These are phyloP conservation scores for Okamejei kenojei DNA, from an alignment of 2,797 vertebrate genomes.

Conservation along the genomic window DNA sequence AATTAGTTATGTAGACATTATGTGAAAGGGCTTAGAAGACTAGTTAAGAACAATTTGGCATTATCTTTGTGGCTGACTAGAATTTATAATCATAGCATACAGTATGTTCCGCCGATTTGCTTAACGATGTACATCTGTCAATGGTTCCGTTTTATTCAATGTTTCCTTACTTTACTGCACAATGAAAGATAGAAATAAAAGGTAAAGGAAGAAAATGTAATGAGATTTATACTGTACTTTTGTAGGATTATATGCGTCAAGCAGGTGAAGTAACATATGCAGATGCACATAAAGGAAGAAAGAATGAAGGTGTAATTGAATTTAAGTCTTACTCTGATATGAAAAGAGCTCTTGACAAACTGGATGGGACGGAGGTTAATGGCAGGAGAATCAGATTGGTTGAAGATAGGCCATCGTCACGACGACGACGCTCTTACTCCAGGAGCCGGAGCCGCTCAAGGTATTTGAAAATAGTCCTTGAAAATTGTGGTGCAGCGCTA, in stretches of 20 bases:
- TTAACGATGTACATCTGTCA: constrained; percentile 4
- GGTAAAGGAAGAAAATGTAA: background rate
- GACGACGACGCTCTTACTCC: constrained; percentile 82
- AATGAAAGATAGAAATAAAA: background rate
- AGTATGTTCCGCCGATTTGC: background rate
- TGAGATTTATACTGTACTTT: constrained; percentile 37
- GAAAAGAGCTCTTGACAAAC: constrained; percentile 93
- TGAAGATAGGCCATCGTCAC: constrained; percentile 83
- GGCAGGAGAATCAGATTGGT: constrained; percentile 91
- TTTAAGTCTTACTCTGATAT: constrained; percentile 94
- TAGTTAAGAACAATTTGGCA: background rate
- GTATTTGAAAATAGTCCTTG: constrained; percentile 48
- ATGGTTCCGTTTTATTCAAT: background rate
- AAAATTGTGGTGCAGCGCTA: background rate
- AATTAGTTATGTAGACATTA: background rate
- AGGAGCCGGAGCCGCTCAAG: constrained; percentile 83
- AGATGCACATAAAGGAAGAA: constrained; percentile 88
- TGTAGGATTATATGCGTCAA: constrained; percentile 96
- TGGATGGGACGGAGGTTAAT: constrained; percentile 92
- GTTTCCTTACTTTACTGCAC: background rate
- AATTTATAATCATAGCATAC: background rate
- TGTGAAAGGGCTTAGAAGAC: background rate
- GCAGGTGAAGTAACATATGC: constrained; percentile 96
- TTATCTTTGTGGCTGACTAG: background rate
- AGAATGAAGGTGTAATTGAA: constrained; percentile 94